Conservation (phyloP, 2,113 vertebrate species). For the Rana temporaria region DNA sequence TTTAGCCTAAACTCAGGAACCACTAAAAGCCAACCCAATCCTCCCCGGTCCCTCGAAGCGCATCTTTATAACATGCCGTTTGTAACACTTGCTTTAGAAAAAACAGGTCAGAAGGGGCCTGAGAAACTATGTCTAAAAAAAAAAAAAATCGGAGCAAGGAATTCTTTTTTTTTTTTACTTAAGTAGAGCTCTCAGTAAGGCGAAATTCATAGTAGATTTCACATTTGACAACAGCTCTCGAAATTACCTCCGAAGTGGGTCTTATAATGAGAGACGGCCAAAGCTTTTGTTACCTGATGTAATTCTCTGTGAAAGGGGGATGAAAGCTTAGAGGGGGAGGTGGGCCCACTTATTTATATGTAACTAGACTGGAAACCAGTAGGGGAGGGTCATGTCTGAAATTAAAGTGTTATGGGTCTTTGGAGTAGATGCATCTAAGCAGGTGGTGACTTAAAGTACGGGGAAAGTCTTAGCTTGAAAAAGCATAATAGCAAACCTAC, state of each 20-base stretch:
- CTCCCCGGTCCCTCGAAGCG: constrained; percentile 71
- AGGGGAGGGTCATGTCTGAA: constrained; percentile 81
- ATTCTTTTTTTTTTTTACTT: constrained; percentile 79
- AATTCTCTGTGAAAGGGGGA: constrained; percentile 82
- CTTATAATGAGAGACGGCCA: constrained; percentile 81
- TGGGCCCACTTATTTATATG: constrained; percentile 79
- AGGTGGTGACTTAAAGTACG: too few species aligned
- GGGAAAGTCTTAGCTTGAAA: too few species aligned
- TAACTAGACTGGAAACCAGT: constrained; percentile 71
- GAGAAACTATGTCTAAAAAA: constrained; percentile 84
- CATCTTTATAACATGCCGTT: constrained; percentile 78
- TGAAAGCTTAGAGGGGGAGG: constrained; percentile 61
- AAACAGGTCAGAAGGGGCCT: constrained; percentile 84
- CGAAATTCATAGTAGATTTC: constrained; percentile 81
- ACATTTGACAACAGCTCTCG: constrained; percentile 81
- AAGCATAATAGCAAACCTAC: too few species aligned
- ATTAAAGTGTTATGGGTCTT: constrained; percentile 79
- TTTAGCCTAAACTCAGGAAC: constrained; percentile 28
- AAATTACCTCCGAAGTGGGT: constrained; percentile 80
- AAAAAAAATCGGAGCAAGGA: constrained; percentile 78
- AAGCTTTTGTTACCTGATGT: constrained; percentile 86
- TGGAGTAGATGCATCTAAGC: too few species aligned
- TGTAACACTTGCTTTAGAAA: constrained; percentile 74
- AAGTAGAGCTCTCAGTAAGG: constrained; percentile 86
- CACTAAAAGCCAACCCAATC: constrained; percentile 64